Evolutionary conservation across 2,113 vertebrate species (phyloP), one percentile per base, ranked within the genome.

Genomic region (Symphodus melops): DNA sequence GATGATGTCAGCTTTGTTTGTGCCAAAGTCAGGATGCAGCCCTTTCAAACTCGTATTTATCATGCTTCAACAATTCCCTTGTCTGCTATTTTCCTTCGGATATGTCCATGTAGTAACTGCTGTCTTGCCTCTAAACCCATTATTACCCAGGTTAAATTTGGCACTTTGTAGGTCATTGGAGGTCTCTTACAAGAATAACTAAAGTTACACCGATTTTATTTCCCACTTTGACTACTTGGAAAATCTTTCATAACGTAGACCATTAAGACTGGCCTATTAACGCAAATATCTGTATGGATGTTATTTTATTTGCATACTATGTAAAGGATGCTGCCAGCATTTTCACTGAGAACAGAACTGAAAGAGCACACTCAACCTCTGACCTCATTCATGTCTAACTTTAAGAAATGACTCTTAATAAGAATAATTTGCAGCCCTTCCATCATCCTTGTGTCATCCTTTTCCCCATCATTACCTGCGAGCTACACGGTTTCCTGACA

Each of bases 121-220:
- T 23, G 68, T 68, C 52, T 48, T 12, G 52, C 54, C 44, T 63
- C 10, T 3, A 65, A 60, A 44, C 25, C 49, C 5, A 54, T 65
- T 19, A 73, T 68, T 68, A 70, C 16, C 66, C 67, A 74, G 23
- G 61, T 44, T 52, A 14, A 52, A 57, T 39, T 39, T 66, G 37
- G 13, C 41, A 2, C 39, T 62, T 8, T 41, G 62, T 63, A 58
- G 63, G 56, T 61, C 51, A 56, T 56, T 10, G 42, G 67, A 57
- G 33, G 44, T 51, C 77, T 28, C 23, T 12, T 51, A n/a, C 9
- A 20, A 46, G 33, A 9, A 54, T 75, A 19, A 57, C 1, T 75
- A 19, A 63, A 1, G 8, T 16, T 63, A 65, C 23, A 42, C 36
- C 25, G 39, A 51, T 28, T 41, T 42, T 25, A 68, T 48, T 4